Evolutionary conservation across 2,888 invertebrate genomes (phyloP), one percentile per base, ranked within the genome.

Genomic region (Pterobdella sp.): DNA sequence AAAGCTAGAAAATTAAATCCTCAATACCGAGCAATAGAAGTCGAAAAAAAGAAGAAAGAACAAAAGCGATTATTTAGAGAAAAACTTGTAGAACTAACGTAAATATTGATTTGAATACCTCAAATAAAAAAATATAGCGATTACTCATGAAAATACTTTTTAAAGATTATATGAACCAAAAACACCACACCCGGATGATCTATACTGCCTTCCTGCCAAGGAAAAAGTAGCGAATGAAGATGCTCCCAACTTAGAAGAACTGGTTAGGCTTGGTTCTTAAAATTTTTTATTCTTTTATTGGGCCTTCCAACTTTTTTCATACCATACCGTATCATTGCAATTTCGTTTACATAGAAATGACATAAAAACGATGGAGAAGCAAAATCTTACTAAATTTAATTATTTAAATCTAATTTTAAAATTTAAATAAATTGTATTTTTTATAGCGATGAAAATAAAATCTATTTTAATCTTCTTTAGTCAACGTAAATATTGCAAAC

Each of bases 31-130:
- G 71, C 60, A 32, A 71, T 71, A 34, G 35, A 71, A 36, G 60
- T 2, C 31, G 71, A 71, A 36, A 42, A 71, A 29, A 71, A 63
- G 63, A 63, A 36, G 1, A 71, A 63, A 63, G 71, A 71, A 35
- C 32, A 63, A 63, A 71, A 63, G 26, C 60, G 71, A 63, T n/a
- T n/a, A 26, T 71, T 71, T 35, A 32, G 71, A 31, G 71, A 63
- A 71, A 71, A 71, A 71, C 37, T 71, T 36, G 71, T 71, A 36
- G 71, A 71, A 71, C 35, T 71, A 32, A 63, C 71, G 71, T 71
- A 2, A 63, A 32, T 69, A 18, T 52, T 26, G 1, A 52, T 66
- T 66, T 42, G n/a, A n/a, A n/a, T n/a, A n/a, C n/a, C n/a, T 4
- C 32, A 14, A 7, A 31, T 34, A 66, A 31, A 26, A 29, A 31